Percentiles rank a stretch among this genome's conserved stretches.
Conservation (phyloP, 2,888 invertebrate species). For the Fragum whitleyi region DNA sequence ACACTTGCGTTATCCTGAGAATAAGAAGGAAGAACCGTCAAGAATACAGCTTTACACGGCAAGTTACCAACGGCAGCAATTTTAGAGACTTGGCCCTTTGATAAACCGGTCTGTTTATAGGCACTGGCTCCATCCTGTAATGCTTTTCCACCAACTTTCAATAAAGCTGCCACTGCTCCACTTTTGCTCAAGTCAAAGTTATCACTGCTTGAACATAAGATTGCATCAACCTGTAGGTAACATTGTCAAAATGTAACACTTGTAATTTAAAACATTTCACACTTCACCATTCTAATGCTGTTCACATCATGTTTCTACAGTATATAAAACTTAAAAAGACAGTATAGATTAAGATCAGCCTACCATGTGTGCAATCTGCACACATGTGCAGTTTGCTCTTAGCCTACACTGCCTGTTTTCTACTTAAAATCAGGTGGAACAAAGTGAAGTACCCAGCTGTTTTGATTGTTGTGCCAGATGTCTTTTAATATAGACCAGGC, state of each 20-base stretch:
- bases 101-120: conserved; percentile 39
- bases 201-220: conserved; percentile 49
- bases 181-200: conserved; percentile 45
- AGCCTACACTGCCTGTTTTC: too few relatives aligned
- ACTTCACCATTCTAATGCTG: background rate
- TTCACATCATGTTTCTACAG: too few relatives aligned
- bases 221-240: conserved; percentile 47
- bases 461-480: too few relatives aligned
- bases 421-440: too few relatives aligned
- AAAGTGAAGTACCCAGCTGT: too few relatives aligned
- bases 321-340: too few relatives aligned
- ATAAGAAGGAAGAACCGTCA: conserved; percentile 46
- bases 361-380: too few relatives aligned
- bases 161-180: conserved; percentile 54
- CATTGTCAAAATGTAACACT: background rate
- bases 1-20: conserved; percentile 5
- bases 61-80: conserved; percentile 45
- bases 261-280: background rate
- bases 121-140: conserved; percentile 49
- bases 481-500: too few relatives aligned
- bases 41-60: conserved; percentile 43
- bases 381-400: too few relatives aligned
- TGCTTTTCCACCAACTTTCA: conserved; percentile 38
- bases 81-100: conserved; percentile 43
- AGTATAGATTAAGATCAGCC: too few relatives aligned